Evolutionary conservation across 1,140 invertebrate species (phyloP).

Genomic region (Harlomillsia oculata): DNA sequence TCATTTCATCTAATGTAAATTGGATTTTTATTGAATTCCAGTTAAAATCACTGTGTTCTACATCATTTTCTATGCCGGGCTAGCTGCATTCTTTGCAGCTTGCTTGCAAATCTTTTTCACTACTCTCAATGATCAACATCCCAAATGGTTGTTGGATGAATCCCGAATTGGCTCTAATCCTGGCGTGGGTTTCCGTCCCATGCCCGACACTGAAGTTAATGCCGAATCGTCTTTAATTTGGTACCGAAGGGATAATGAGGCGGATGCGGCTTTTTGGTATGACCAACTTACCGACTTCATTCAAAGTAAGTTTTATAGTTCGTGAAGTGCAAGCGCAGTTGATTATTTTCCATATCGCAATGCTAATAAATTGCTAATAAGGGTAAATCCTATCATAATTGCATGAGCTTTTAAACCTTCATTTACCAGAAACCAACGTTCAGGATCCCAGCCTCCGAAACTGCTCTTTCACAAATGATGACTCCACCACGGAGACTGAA

Average conservation of each 20-base stretch:
- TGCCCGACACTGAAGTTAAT: slow-evolving; percentile 67
- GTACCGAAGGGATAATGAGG: slow-evolving; percentile 69
- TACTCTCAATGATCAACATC: slow-evolving; percentile 70
- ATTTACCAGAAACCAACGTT: background rate
- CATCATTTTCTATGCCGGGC: slow-evolving; percentile 76
- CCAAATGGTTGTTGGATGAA: slow-evolving; percentile 72
- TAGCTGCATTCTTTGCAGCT: slow-evolving; percentile 79
- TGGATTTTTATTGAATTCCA: no score
- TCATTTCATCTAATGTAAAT: no score
- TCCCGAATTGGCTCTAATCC: slow-evolving; percentile 86
- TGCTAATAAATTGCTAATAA: background rate
- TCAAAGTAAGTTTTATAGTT: slow-evolving; percentile 50
- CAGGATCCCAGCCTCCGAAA: background rate
- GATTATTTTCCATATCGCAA: background rate
- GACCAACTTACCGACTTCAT: slow-evolving; percentile 61
- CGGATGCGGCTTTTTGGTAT: slow-evolving; percentile 69
- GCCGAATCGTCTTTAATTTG: slow-evolving; percentile 88
- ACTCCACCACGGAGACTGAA: background rate
- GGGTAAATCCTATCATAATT: no score
- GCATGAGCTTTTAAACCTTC: no score
- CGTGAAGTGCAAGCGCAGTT: background rate
- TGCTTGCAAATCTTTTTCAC: slow-evolving; percentile 87
- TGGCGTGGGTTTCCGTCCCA: slow-evolving; percentile 84
- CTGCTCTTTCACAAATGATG: background rate
- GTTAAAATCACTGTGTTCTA: slow-evolving; percentile 91